Percentiles rank a stretch among this genome's conserved stretches.
phyloP scores from a whole-genome alignment of 2,113 vertebrate genomes.

The Calidris pugnax region DNA sequence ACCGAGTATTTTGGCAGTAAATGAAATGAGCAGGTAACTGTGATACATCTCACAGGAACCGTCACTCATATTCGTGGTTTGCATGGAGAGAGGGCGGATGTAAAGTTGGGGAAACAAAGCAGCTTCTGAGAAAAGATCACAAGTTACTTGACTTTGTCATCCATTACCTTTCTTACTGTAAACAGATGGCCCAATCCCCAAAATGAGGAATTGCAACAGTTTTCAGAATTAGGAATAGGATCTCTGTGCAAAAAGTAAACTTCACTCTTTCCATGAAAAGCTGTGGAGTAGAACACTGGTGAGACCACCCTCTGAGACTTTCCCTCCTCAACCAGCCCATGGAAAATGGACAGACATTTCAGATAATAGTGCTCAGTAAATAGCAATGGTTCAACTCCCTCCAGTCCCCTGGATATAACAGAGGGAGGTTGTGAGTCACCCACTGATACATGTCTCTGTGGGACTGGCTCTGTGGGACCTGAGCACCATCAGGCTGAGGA shows the following conservation, averaged over 20 bases:
- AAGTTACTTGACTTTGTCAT: neutral
- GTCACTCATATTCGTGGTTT: neutral
- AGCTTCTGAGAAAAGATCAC: neutral
- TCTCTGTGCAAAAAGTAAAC: neutral
- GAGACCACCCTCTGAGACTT: neutral
- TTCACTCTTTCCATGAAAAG: neutral
- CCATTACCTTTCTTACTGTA: neutral
- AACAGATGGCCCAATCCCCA: neutral
- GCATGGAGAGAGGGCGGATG: neutral
- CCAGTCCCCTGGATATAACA: neutral
- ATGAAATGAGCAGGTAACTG: neutral
- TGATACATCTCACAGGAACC: neutral
- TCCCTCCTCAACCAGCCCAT: neutral
- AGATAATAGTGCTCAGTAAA: neutral
- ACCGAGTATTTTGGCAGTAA: neutral
- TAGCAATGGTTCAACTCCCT: neutral
- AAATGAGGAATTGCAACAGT: neutral
- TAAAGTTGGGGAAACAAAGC: neutral
- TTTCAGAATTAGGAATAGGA: neutral
- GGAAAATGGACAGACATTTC: neutral
- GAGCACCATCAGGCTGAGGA: neutral
- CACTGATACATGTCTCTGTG: accelerated
- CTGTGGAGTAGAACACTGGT: neutral
- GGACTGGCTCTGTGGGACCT: neutral
- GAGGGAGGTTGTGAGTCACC: neutral